Evolutionary conservation across 2,888 invertebrate genomes (phyloP).

Genomic region (Amphipyra berbera): DNA sequence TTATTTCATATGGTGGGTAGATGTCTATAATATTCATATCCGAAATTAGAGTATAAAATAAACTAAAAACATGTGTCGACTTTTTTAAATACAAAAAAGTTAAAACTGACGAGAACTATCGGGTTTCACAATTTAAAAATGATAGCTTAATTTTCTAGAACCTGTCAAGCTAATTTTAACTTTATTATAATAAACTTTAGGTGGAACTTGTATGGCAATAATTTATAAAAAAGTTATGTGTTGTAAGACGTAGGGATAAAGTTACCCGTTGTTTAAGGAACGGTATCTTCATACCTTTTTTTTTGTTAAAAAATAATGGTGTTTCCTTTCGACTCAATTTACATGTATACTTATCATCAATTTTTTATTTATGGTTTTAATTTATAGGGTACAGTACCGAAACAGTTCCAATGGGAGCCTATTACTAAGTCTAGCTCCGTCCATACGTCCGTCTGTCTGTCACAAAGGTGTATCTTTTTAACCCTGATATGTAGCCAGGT

Average conservation of each 20-base stretch:
- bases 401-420: no score
- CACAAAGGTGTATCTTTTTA: no score
- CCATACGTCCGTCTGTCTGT: no score
- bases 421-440: no score
- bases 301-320: slow-evolving; percentile 21
- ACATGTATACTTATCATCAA: slow-evolving; percentile 6
- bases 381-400: no score
- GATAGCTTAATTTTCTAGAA: slow-evolving; percentile 71
- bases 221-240: slow-evolving; percentile 16
- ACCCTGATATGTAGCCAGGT: no score
- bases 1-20: no score
- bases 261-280: slow-evolving; percentile 44
- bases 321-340: slow-evolving; percentile 40
- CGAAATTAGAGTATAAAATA: slow-evolving; percentile 46
- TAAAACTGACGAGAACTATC: slow-evolving; percentile 72
- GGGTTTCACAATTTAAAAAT: slow-evolving; percentile 72
- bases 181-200: slow-evolving; percentile 27
- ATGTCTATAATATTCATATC: background rate
- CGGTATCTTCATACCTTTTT: slow-evolving; percentile 16
- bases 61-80: slow-evolving; percentile 64
- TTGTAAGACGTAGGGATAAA: slow-evolving; percentile 29
- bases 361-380: slow-evolving; percentile 8
- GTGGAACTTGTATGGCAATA: background rate
- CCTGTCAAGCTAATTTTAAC: slow-evolving; percentile 45
- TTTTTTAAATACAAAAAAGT: slow-evolving; percentile 63